Evolutionary conservation across 2,888 invertebrate genomes (phyloP).

Genomic region (Chrysolina americana): DNA sequence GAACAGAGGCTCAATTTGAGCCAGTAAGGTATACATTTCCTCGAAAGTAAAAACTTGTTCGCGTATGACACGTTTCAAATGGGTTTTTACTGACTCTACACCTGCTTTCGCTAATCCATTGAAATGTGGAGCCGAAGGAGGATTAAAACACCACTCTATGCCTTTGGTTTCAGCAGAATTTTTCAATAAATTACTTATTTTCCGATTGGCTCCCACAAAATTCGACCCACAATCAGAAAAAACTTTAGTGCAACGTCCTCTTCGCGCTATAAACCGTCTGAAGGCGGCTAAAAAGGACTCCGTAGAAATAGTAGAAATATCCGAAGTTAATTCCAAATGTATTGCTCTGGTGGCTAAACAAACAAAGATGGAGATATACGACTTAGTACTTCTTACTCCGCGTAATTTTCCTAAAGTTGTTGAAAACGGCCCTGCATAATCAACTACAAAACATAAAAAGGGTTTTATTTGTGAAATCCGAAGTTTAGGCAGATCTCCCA

Average conservation of each 20-base stretch:
- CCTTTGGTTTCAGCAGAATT: neutral
- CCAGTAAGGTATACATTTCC: conserved; percentile 58
- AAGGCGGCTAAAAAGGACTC: neutral
- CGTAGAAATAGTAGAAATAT: neutral
- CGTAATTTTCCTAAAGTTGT: too few relatives aligned
- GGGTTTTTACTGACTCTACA: too few relatives aligned
- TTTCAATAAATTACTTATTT: neutral
- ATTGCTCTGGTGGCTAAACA: too few relatives aligned
- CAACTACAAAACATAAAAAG: conserved; percentile 19
- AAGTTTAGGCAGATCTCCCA: conserved; percentile 19
- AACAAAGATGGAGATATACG: too few relatives aligned
- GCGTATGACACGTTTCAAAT: conserved; percentile 49
- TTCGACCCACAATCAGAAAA: too few relatives aligned
- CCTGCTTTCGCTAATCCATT: conserved; percentile 61
- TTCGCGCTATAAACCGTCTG: neutral
- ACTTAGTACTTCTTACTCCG: too few relatives aligned
- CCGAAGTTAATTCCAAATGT: neutral
- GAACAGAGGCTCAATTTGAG: too few relatives aligned
- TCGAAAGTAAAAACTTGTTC: conserved; percentile 55
- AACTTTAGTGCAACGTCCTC: too few relatives aligned
- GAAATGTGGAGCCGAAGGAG: conserved; percentile 35
- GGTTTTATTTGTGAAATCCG: conserved; percentile 25
- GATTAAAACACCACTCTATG: neutral
- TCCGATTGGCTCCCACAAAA: neutral
- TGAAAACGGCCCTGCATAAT: conserved; percentile 30